phyloP scores from a whole-genome alignment of 1,140 invertebrate genomes.

The Drosophila triauraria region DNA sequence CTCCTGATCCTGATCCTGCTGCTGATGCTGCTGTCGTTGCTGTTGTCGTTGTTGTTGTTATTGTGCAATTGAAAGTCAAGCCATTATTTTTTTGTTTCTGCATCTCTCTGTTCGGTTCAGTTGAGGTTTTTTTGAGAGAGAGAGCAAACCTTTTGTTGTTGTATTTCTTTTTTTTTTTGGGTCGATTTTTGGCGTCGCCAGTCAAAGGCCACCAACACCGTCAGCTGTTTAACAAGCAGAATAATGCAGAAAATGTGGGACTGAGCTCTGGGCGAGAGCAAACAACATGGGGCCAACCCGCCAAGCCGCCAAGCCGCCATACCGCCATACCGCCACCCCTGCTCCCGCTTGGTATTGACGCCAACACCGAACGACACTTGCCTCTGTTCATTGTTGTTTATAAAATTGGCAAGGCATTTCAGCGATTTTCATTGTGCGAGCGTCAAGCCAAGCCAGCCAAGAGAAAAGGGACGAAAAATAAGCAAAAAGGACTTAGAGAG shows the following conservation, averaged over 20 bases:
- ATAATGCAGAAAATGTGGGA: slow-evolving; percentile 61
- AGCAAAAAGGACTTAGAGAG: slow-evolving; percentile 4
- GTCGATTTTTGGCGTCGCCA: slow-evolving; percentile 50
- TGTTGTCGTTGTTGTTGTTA: slow-evolving; percentile 28
- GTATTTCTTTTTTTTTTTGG: slow-evolving; percentile 21
- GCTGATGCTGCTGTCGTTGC: background rate
- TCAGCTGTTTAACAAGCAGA: slow-evolving; percentile 77
- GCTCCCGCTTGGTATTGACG: slow-evolving; percentile 4
- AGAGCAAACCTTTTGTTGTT: slow-evolving; percentile 13
- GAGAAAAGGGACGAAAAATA: background rate
- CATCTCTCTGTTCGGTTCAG: slow-evolving; percentile 1
- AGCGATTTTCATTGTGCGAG: slow-evolving; percentile 58
- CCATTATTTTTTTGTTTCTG: slow-evolving; percentile 59
- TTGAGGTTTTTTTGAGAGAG: background rate
- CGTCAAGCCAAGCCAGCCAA: background rate
- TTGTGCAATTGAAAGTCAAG: slow-evolving; percentile 81
- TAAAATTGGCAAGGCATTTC: slow-evolving; percentile 64
- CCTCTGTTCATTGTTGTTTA: slow-evolving; percentile 68
- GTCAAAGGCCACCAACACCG: slow-evolving; percentile 56
- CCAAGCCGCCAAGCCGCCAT: too few species aligned
- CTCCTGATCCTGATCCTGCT: slow-evolving; percentile 14
- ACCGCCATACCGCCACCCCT: too few species aligned
- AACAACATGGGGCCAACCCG: slow-evolving; percentile 2
- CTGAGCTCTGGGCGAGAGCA: background rate
- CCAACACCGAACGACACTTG: slow-evolving; percentile 49